Evolutionary conservation across 2,113 vertebrate genomes (phyloP).

Genomic region (Vidua macroura): DNA sequence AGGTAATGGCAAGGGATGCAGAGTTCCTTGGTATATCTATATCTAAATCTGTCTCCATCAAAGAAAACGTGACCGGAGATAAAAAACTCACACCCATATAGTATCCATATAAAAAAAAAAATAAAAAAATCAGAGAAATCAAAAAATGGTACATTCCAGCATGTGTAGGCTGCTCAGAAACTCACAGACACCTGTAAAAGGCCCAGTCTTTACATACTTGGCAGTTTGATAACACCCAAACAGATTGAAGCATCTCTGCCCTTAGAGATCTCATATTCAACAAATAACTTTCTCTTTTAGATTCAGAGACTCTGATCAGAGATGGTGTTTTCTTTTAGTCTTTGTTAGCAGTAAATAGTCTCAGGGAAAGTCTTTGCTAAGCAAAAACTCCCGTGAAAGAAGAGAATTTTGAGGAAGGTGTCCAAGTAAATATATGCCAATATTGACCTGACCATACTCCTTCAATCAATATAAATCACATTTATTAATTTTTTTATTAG

Average conservation of each 20-base stretch:
- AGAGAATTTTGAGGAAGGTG: background rate
- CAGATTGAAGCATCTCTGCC: background rate
- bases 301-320: background rate
- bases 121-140: background rate
- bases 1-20: background rate
- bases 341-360: background rate
- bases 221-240: background rate
- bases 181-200: background rate
- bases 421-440: background rate
- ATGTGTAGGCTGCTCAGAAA: background rate
- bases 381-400: background rate
- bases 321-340: background rate
- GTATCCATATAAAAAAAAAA: background rate
- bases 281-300: background rate
- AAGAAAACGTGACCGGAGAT: background rate
- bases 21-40: background rate
- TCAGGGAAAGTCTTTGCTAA: background rate
- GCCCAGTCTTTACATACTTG: background rate
- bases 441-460: background rate
- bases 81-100: background rate
- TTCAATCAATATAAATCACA: background rate
- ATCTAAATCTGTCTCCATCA: background rate
- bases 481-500: background rate
- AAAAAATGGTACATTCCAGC: background rate
- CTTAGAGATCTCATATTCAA: background rate